These are phyloP conservation scores for Garrulus glandarius DNA, from an alignment of 2,797 vertebrate genomes.

Conservation along the genomic window DNA sequence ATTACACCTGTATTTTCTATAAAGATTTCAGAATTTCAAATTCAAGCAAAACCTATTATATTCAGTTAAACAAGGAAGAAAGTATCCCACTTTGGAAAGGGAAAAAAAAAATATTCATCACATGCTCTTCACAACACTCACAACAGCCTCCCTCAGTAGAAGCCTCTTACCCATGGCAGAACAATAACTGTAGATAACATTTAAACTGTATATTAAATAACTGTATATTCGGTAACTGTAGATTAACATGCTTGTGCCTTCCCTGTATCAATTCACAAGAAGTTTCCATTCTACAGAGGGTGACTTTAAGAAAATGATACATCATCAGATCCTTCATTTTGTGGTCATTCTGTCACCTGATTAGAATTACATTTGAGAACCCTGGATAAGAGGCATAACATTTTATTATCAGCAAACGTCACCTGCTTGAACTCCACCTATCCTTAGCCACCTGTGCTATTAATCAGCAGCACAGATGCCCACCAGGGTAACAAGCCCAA, in stretches of 20 bases:
- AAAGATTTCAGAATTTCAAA: neutral
- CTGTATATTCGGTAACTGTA: too few species aligned
- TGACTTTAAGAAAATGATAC: neutral
- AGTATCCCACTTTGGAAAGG: neutral
- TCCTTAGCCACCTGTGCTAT: neutral
- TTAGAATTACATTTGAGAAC: neutral
- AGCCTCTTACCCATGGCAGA: neutral
- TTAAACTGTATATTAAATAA: neutral
- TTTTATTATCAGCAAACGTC: neutral
- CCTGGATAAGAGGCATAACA: neutral
- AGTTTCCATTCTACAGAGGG: neutral
- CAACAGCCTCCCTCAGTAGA: neutral
- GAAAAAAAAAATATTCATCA: neutral
- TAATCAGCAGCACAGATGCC: neutral
- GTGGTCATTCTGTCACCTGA: neutral
- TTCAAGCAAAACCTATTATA: neutral
- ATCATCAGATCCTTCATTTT: neutral
- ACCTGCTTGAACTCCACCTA: neutral
- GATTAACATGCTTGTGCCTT: neutral
- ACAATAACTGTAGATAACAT: neutral
- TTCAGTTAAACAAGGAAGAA: neutral
- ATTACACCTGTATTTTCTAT: neutral
- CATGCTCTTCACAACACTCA: neutral
- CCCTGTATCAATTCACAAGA: neutral
- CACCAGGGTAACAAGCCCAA: neutral